Conservation (phyloP, 2,888 invertebrate species). For the Sylvicola cinctus region DNA sequence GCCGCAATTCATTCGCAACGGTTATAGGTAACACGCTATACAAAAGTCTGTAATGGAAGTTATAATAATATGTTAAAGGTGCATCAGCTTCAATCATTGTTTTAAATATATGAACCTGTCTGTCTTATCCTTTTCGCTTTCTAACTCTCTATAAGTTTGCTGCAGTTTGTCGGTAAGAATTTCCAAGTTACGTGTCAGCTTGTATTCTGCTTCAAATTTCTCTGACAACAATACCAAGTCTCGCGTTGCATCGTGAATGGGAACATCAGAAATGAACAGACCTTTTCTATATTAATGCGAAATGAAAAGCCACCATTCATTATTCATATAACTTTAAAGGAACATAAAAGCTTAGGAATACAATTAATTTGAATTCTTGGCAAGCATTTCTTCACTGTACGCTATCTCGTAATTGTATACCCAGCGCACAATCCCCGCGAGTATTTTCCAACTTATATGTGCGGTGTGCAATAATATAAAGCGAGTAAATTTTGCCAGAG, state of each 20-base stretch:
- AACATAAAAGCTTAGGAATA: too few species aligned
- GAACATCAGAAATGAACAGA: constrained; percentile 83
- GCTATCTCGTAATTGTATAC: too few species aligned
- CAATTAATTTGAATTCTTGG: too few species aligned
- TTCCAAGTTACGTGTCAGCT: constrained; percentile 81
- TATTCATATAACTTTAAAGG: too few species aligned
- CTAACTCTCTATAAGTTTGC: constrained; percentile 81
- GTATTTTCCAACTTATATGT: too few species aligned
- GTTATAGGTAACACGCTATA: constrained; percentile 88
- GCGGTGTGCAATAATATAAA: too few species aligned
- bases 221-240: constrained; percentile 90
- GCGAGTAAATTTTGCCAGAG: too few species aligned
- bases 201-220: constrained; percentile 93
- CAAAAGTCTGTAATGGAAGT: constrained; percentile 40
- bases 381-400: too few species aligned
- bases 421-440: too few species aligned
- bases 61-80: not conserved
- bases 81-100: not conserved
- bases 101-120: constrained; percentile 43
- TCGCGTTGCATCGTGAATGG: constrained; percentile 85
- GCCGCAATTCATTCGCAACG: constrained; percentile 86
- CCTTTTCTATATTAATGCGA: constrained; percentile 41
- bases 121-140: constrained; percentile 88
- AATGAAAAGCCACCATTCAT: not conserved
- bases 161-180: constrained; percentile 86